A percentile compares a stretch with the other conserved stretches of the same genome.
Evolutionary conservation across 1,140 invertebrate species (phyloP).

Genomic region (Himalopsyche phryganea): DNA sequence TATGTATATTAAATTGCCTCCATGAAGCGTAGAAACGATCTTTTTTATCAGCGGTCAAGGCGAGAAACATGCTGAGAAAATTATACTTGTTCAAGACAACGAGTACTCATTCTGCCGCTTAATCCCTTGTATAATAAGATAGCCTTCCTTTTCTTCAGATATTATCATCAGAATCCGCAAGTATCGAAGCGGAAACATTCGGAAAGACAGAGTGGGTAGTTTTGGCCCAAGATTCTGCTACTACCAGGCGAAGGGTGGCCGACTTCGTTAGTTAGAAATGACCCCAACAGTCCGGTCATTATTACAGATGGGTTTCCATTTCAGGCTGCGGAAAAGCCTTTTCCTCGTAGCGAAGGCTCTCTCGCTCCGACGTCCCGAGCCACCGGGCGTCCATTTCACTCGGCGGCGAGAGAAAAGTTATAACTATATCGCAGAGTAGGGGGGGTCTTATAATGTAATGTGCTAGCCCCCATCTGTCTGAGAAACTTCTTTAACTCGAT

Average conservation of each 20-base stretch:
- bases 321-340: slow-evolving; percentile 31
- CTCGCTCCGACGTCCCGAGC: neutral
- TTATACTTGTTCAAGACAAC: slow-evolving; percentile 6
- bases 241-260: slow-evolving; percentile 13
- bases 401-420: slow-evolving; percentile 27
- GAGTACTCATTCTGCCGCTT: slow-evolving; percentile 26
- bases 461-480: slow-evolving; percentile 23
- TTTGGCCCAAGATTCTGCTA: neutral
- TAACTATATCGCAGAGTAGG: slow-evolving; percentile 30
- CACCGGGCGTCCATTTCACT: neutral
- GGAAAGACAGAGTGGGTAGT: slow-evolving; percentile 1
- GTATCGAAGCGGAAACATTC: slow-evolving; percentile 26
- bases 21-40: slow-evolving; percentile 1
- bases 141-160: slow-evolving; percentile 25
- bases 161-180: slow-evolving; percentile 35
- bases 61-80: too few relatives aligned
- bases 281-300: slow-evolving; percentile 34
- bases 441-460: slow-evolving; percentile 16
- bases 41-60: slow-evolving; percentile 3
- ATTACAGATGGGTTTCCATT: slow-evolving; percentile 36
- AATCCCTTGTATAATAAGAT: slow-evolving; percentile 35
- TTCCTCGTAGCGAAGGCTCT: neutral
- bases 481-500: slow-evolving; percentile 24
- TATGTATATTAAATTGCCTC: too few relatives aligned
- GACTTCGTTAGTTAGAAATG: slow-evolving; percentile 35